Conservation (phyloP, 2,113 vertebrate genomes). For the Lanius collurio region DNA sequence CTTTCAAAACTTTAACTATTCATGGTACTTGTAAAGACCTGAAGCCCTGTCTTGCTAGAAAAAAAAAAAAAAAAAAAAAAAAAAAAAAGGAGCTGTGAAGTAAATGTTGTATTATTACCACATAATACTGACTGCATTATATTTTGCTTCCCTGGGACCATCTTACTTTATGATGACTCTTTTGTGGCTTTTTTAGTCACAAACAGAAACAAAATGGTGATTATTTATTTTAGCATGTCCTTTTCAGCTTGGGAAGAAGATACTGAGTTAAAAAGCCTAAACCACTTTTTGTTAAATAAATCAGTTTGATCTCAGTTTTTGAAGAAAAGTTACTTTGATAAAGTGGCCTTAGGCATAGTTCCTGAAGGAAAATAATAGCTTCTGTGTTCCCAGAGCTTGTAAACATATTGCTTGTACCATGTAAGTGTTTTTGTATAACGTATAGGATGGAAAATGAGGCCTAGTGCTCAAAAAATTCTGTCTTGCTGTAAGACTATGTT, state of each 20-base stretch:
- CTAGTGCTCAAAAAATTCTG: neutral
- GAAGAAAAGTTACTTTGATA: neutral
- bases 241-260: neutral
- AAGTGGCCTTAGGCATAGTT: neutral
- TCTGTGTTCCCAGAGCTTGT: neutral
- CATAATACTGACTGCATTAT: neutral
- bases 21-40: neutral
- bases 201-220: neutral
- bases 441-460: neutral
- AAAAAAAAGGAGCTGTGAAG: neutral
- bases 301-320: neutral
- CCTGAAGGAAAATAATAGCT: neutral
- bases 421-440: neutral
- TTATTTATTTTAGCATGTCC: neutral
- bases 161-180: neutral
- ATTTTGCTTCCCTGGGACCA: neutral
- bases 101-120: neutral
- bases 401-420: neutral
- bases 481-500: neutral
- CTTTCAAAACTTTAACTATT: neutral
- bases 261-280: neutral
- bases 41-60: neutral
- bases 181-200: neutral
- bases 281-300: neutral
- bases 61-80: neutral